phyloP scores from a whole-genome alignment of 2,113 vertebrate species.

The Menidia beryllina region DNA sequence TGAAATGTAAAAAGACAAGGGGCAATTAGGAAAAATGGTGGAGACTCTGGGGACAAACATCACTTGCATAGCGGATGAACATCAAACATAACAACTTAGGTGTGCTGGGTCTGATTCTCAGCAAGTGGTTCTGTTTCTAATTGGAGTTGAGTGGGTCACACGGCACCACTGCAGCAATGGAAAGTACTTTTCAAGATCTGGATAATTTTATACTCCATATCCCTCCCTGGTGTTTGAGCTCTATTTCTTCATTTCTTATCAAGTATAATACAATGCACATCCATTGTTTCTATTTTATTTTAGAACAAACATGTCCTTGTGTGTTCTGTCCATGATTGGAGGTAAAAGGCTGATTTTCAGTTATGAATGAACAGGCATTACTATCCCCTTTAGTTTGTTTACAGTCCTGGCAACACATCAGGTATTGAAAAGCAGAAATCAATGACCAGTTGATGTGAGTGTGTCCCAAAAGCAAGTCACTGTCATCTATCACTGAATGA shows the following conservation, averaged over 20 bases:
- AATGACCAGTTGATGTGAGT: neutral
- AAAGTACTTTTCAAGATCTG: slow-evolving; percentile 48
- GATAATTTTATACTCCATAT: slow-evolving; percentile 19
- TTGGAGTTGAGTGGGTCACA: slow-evolving; percentile 57
- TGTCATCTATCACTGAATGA: neutral
- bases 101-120: slow-evolving; percentile 38
- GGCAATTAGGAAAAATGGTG: slow-evolving; percentile 64
- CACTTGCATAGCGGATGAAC: slow-evolving; percentile 27
- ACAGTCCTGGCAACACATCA: neutral
- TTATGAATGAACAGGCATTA: neutral
- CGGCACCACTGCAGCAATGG: neutral
- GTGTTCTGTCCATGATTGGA: neutral
- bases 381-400: neutral
- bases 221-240: neutral
- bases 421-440: neutral
- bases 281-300: neutral
- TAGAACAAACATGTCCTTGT: neutral
- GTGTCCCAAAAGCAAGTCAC: neutral
- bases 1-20: slow-evolving; percentile 41
- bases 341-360: neutral
- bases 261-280: neutral
- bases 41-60: slow-evolving; percentile 34
- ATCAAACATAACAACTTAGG: slow-evolving; percentile 29
- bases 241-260: neutral
- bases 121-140: slow-evolving; percentile 34